Percentiles rank a stretch among this genome's conserved stretches.
Conservation (phyloP, 2,797 vertebrate species). For the Choloepus didactylus region DNA sequence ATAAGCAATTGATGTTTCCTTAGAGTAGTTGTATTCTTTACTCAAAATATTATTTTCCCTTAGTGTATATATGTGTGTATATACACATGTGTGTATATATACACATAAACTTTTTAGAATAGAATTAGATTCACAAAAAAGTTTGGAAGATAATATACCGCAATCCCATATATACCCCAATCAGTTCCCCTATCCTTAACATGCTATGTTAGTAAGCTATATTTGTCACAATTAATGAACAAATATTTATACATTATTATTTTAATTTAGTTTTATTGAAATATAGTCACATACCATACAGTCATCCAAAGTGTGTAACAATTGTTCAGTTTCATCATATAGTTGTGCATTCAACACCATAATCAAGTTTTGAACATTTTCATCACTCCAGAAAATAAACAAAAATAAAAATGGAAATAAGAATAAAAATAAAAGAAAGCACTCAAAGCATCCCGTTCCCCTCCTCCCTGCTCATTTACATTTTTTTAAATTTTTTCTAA, state of each 20-base stretch:
- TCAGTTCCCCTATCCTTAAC: neutral
- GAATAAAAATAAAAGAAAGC: no score
- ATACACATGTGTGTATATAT: neutral
- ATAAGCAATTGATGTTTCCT: neutral
- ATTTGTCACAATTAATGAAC: neutral
- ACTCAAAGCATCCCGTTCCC: no score
- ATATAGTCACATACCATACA: no score
- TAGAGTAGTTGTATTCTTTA: constrained; percentile 25
- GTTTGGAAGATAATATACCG: neutral
- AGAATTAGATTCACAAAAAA: constrained; percentile 13
- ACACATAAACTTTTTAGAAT: neutral
- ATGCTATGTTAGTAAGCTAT: neutral
- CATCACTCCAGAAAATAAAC: no score
- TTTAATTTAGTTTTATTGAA: neutral
- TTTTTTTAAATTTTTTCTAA: no score
- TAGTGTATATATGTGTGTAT: neutral
- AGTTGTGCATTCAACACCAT: no score
- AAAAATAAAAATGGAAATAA: no score
- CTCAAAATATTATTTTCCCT: constrained; percentile 41
- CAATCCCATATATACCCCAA: neutral
- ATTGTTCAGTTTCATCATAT: no score
- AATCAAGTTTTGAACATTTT: no score
- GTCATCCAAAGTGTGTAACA: no score
- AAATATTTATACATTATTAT: neutral
- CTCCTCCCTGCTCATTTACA: no score